phyloP scores from a whole-genome alignment of 37 sponge, comb jelly and placozoan genomes.

The Aphrocallistes beatrix region DNA sequence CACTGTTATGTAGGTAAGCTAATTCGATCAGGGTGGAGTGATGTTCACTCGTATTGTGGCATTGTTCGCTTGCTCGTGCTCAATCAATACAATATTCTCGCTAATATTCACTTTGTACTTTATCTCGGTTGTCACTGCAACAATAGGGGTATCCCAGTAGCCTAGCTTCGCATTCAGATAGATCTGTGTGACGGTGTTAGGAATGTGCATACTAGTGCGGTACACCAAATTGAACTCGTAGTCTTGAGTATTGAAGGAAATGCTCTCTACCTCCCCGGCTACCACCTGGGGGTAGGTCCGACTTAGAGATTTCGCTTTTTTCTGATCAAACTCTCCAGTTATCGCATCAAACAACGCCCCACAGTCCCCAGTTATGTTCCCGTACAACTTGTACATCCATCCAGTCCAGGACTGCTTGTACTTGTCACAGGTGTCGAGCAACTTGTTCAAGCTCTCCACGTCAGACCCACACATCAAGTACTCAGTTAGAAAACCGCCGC shows the following conservation, averaged over 20 bases:
- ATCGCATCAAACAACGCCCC: neutral
- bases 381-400: constrained; percentile 77
- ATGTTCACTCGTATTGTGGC: constrained; percentile 31
- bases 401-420: constrained; percentile 69
- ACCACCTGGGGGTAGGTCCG: constrained; percentile 68
- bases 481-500: constrained; percentile 68
- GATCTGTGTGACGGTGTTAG: constrained; percentile 48
- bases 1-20: neutral
- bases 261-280: constrained; percentile 39
- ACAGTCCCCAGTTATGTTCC: constrained; percentile 37
- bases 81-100: neutral
- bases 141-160: constrained; percentile 42
- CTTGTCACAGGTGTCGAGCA: constrained; percentile 43
- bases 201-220: neutral
- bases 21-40: neutral
- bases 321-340: neutral
- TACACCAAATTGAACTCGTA: constrained; percentile 46
- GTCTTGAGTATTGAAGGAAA: constrained; percentile 36
- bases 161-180: constrained; percentile 56
- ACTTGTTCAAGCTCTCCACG: constrained; percentile 6
- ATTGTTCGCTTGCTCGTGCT: constrained; percentile 21
- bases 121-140: constrained; percentile 21
- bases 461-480: constrained; percentile 18
- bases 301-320: constrained; percentile 29
- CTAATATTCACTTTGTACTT: neutral